Conservation (phyloP, 1,140 invertebrate genomes). For the Aphidius ervi region DNA sequence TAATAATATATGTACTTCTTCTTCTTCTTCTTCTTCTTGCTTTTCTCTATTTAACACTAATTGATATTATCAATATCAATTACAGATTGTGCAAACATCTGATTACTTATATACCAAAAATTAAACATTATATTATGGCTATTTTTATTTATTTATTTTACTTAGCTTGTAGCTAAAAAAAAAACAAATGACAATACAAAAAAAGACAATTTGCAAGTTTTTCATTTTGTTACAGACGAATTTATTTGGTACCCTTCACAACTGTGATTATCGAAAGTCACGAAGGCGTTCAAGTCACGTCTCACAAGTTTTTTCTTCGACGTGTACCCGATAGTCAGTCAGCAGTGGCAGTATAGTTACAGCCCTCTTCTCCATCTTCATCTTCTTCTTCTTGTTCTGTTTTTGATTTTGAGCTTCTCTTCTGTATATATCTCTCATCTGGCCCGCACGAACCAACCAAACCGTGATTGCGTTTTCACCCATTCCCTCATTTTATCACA, state of each 20-base stretch:
- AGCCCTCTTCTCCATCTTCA: not conserved
- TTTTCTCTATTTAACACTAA: too few relatives aligned
- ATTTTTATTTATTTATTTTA: too few relatives aligned
- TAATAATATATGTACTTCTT: too few relatives aligned
- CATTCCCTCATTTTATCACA: not conserved
- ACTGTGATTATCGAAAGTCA: conserved; percentile 12
- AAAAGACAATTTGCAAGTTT: too few relatives aligned
- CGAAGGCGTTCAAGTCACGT: conserved; percentile 8
- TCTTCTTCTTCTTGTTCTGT: not conserved
- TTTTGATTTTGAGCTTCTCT: not conserved
- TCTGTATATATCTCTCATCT: not conserved
- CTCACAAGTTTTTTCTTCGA: conserved; percentile 10
- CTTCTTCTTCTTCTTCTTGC: too few relatives aligned
- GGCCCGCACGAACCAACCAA: conserved; percentile 9
- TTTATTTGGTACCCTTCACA: conserved; percentile 1
- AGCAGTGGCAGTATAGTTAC: too few relatives aligned
- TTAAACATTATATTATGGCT: too few relatives aligned
- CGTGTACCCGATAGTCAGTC: conserved; percentile 3
- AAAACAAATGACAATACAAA: too few relatives aligned
- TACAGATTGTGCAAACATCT: too few relatives aligned
- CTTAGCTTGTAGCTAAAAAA: too few relatives aligned
- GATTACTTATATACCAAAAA: too few relatives aligned
- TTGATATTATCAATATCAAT: too few relatives aligned
- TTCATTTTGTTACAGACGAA: not conserved
- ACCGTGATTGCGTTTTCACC: conserved; percentile 29